A percentile compares a stretch with the other conserved stretches of the same genome.
Evolutionary conservation across 2,888 invertebrate species (phyloP).

Genomic region (Phyllotreta striolata): DNA sequence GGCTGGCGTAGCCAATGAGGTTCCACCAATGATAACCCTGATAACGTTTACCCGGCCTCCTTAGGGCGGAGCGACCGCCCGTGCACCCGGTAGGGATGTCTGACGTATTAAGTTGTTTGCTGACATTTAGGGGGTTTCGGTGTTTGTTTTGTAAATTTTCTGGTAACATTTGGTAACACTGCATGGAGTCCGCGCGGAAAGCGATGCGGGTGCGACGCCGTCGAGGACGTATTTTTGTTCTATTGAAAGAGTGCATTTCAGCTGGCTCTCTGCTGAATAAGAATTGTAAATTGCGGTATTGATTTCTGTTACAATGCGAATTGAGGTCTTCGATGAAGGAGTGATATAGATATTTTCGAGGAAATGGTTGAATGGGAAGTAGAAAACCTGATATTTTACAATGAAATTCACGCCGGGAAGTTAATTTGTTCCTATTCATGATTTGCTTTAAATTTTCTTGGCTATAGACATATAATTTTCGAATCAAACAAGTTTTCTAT

Average conservation of each 20-base stretch:
- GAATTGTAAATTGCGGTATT: slow-evolving; percentile 41
- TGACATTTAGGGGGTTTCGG: slow-evolving; percentile 49
- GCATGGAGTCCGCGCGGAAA: slow-evolving; percentile 43
- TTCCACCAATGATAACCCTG: slow-evolving; percentile 36
- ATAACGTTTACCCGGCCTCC: slow-evolving; percentile 28
- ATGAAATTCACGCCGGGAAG: no score
- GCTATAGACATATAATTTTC: background rate
- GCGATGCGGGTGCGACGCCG: slow-evolving; percentile 43
- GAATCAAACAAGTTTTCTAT: background rate
- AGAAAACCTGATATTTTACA: no score
- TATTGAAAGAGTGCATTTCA: slow-evolving; percentile 26
- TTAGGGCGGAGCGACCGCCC: slow-evolving; percentile 32
- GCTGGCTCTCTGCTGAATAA: slow-evolving; percentile 41
- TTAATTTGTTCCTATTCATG: background rate
- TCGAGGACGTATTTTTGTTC: slow-evolving; percentile 35
- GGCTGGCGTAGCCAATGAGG: slow-evolving; percentile 40
- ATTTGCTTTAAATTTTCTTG: background rate
- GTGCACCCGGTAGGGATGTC: slow-evolving; percentile 42
- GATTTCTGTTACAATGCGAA: slow-evolving; percentile 31
- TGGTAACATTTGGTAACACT: slow-evolving; percentile 54
- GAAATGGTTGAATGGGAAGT: slow-evolving; percentile 8
- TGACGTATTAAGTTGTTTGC: slow-evolving; percentile 52
- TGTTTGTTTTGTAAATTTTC: slow-evolving; percentile 57
- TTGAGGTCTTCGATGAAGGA: slow-evolving; percentile 16
- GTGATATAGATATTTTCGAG: slow-evolving; percentile 25